phyloP scores from a whole-genome alignment of 2,113 vertebrate genomes.

The Prionailurus bengalensis region DNA sequence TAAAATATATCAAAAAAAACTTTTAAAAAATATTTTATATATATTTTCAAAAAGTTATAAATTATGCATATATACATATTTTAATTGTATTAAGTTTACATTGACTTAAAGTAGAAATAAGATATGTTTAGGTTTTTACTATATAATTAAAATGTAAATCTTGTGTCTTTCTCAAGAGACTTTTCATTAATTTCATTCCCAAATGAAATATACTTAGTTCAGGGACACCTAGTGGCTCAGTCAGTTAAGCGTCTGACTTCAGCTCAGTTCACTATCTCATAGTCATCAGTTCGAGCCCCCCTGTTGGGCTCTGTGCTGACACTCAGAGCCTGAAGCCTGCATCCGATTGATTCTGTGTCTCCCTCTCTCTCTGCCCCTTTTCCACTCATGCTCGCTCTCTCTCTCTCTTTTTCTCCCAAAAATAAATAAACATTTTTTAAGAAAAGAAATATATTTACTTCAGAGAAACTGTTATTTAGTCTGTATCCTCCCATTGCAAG shows the following conservation, averaged over 20 bases:
- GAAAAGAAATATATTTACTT: not conserved
- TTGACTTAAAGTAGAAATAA: constrained; percentile 15
- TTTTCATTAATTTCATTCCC: constrained; percentile 19
- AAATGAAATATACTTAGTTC: not conserved
- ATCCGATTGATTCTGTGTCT: no score
- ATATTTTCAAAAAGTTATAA: not conserved
- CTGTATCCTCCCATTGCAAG: not conserved
- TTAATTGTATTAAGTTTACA: not conserved
- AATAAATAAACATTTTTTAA: no score
- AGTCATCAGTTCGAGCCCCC: no score
- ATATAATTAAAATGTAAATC: constrained; percentile 7
- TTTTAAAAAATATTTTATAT: not conserved
- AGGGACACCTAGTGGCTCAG: no score
- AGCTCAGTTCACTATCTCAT: no score
- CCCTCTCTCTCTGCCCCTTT: no score
- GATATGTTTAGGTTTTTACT: not conserved
- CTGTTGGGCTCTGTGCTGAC: no score
- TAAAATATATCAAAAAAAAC: not conserved
- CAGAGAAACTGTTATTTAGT: not conserved
- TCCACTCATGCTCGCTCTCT: no score
- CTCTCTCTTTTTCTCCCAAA: no score
- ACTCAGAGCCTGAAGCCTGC: no score
- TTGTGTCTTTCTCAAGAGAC: not conserved
- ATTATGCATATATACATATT: not conserved
- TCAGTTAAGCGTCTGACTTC: no score